Base-by-base conservation (phyloP, 2,797 vertebrate genomes). In the Acanthurus tractus region DNA sequence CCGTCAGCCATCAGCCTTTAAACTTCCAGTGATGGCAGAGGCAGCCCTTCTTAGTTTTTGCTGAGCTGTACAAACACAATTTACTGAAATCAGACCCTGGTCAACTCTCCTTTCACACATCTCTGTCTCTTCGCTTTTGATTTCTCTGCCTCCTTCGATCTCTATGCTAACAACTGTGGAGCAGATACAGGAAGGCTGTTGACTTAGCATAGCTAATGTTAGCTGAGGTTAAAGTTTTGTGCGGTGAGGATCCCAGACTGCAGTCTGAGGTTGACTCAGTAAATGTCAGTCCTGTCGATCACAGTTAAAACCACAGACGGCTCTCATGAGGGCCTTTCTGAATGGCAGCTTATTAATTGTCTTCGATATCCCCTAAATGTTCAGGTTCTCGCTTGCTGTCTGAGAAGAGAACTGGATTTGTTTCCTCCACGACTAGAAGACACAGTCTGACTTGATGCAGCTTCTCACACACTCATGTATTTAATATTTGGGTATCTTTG, bases 251-350 rank as follows among this genome's bases (percentile, higher is more conserved):
- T 81, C 22, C 2, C 74, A 67, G 78, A 81, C 85, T 76, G 64
- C 85, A 90, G 86, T 89, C 63, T 22, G 86, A 87, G 85, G 82
- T 84, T 83, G 88, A 89, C 82, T 89, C 72, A 54, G 89, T 81
- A 95, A 95, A 95, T 95, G 91, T 89, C 94, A 94, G 83, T 68
- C 59, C 92, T 92, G 93, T 93, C 93, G 46, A 90, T 95, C 93
- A 93, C 81, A 34, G 79, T 81, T 85, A 79, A 88, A 90, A 88
- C 85, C 82, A 78, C 75, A 81, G 59, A 79, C 44, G 6, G 61
- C 70, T 86, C 92, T 91, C 88, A 10, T 40, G 86, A 87, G 92
- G 75, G 44, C 15, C 20, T 66, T 23, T 79, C 46, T 92, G 92
- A 94, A 87, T 93, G 92, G 86, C 91, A 92, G 86, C 82, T 89